Percentiles rank a stretch among this genome's conserved stretches.
Conservation (phyloP, 2,797 vertebrate species). For the Cossypha heuglini region DNA sequence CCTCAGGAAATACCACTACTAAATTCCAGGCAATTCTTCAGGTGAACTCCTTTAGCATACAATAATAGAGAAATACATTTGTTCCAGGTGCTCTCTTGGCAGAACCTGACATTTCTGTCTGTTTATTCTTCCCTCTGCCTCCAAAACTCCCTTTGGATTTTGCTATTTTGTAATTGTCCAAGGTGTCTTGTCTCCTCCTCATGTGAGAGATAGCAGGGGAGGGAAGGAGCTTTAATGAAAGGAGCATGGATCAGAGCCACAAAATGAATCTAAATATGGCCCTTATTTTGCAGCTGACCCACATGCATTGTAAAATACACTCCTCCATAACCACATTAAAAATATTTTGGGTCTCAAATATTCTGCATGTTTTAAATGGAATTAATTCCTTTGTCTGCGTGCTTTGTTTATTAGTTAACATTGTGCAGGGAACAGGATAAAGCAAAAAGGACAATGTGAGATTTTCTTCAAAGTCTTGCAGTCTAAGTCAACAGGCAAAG, state of each 20-base stretch:
- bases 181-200: neutral
- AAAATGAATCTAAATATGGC: neutral
- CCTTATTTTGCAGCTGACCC: neutral
- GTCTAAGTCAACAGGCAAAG: neutral
- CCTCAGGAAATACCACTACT: conserved; percentile 17
- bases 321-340: neutral
- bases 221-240: neutral
- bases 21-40: conserved; percentile 2
- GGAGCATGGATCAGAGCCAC: neutral
- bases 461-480: neutral
- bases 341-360: neutral
- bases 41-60: neutral
- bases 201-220: neutral
- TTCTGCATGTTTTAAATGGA: neutral
- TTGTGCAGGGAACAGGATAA: neutral
- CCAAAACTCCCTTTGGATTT: neutral
- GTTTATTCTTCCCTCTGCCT: neutral
- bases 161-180: neutral
- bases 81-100: conserved; percentile 23
- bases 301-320: neutral
- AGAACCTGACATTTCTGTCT: neutral
- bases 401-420: neutral
- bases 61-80: conserved; percentile 27
- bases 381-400: neutral
- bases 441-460: neutral